A percentile compares a stretch with the other conserved stretches of the same genome.
phyloP scores from a whole-genome alignment of 2,797 vertebrate genomes.

The Spheniscus humboldti region DNA sequence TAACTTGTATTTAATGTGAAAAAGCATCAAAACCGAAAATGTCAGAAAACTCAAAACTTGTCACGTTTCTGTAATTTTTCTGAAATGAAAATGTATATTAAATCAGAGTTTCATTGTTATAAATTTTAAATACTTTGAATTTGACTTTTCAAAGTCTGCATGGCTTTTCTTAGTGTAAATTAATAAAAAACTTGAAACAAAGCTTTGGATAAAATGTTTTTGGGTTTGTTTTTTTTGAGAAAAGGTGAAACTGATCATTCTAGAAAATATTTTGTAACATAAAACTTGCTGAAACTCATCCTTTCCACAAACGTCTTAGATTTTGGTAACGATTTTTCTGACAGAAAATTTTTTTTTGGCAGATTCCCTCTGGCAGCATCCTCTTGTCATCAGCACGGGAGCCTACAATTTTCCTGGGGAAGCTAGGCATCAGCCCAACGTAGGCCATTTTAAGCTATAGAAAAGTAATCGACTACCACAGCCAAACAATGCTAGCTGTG shows the following conservation, averaged over 20 bases:
- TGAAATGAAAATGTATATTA: background rate
- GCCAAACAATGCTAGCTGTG: background rate
- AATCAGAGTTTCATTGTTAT: background rate
- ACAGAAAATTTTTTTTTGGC: background rate
- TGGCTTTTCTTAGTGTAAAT: background rate
- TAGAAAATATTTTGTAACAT: background rate
- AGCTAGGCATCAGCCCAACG: background rate
- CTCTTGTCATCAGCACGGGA: background rate
- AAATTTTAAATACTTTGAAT: background rate
- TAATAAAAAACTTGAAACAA: background rate
- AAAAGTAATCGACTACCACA: background rate
- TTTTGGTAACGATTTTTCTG: background rate
- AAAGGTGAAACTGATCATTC: background rate
- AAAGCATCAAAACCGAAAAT: background rate
- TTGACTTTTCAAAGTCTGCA: background rate
- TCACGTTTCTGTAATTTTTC: background rate
- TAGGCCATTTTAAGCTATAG: background rate
- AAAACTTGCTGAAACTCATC: background rate
- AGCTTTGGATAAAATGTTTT: background rate
- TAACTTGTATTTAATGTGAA: background rate
- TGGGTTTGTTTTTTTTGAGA: background rate
- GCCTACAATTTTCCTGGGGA: background rate
- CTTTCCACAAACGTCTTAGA: background rate
- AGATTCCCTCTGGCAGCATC: background rate
- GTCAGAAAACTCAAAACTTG: background rate